phyloP scores from a whole-genome alignment of 2,888 invertebrate species.

The Nycteola revayana region DNA sequence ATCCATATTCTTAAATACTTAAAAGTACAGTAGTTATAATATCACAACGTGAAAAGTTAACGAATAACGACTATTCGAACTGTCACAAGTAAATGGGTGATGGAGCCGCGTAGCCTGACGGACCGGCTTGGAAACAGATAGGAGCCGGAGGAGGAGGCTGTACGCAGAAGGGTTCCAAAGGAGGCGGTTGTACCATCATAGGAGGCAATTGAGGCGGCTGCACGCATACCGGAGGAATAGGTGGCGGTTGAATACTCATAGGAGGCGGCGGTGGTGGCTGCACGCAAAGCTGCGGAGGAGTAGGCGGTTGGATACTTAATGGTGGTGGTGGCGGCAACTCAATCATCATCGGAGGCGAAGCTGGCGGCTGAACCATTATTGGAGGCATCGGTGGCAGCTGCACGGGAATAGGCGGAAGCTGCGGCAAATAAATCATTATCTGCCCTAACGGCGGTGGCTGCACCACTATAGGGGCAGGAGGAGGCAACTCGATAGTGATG shows the following conservation, averaged over 20 bases:
- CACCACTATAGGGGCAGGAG: constrained; percentile 62
- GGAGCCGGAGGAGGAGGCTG: constrained; percentile 37
- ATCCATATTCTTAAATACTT: constrained; percentile 9
- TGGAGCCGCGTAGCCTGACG: constrained; percentile 28
- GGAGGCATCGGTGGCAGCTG: constrained; percentile 63
- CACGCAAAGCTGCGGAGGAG: constrained; percentile 56
- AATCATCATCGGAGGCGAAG: constrained; percentile 53
- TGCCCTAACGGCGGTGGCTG: constrained; percentile 65
- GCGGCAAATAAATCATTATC: constrained; percentile 63
- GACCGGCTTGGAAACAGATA: constrained; percentile 34
- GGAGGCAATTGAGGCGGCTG: constrained; percentile 62
- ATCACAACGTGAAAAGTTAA: constrained; percentile 22
- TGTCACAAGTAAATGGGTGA: constrained; percentile 42
- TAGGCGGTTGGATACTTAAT: constrained; percentile 62
- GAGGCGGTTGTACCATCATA: constrained; percentile 56
- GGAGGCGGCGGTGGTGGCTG: constrained; percentile 63
- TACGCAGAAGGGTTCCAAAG: constrained; percentile 46
- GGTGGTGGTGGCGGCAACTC: constrained; percentile 60
- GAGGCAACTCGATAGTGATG: constrained; percentile 58
- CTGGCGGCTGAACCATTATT: constrained; percentile 64
- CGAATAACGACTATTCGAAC: constrained; percentile 19
- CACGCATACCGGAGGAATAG: constrained; percentile 54
- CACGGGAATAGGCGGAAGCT: constrained; percentile 62
- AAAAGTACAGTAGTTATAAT: constrained; percentile 11
- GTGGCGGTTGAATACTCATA: constrained; percentile 60